Evolutionary conservation across 2,888 invertebrate species (phyloP), one percentile per base, ranked within the genome.

Genomic region (Parnassius apollo): DNA sequence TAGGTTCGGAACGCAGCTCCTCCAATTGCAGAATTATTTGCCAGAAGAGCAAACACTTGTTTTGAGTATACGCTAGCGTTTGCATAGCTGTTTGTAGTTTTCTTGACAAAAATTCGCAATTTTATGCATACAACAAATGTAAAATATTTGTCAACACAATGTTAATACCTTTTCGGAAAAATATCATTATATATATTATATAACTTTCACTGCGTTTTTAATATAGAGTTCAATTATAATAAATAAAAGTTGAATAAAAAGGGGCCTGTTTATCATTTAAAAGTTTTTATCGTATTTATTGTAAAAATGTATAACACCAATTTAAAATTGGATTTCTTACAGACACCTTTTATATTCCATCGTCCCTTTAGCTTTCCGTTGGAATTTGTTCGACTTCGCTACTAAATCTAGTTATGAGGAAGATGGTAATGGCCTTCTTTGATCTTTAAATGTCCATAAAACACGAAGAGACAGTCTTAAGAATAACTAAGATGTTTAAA

Each of bases 11-110:
- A 46, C 56, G 25, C 42, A 42, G 46, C 54, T 50, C 42, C 46
- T n/a, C 52, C 57, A 62, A 57, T 57, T 46, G 61, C 48, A 52
- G 44, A 58, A 54, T 49, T 58, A 52, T 62, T 57, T 58, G 48
- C 57, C 42, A 44, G 35, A 44, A 53, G 22, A 57, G 58, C 53
- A 58, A 57, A 62, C 57, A 62, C 62, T 62, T 62, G 18, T 18
- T 18, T 18, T 18, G 18, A 18, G 18, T 18, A 18, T 18, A 18
- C 18, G 18, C 18, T 18, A 18, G 18, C 18, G 18, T 18, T 53
- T 52, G 42, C 49, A 49, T 42, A 42, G 44, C 53, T 25, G 44
- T 62, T 46, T 52, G 57, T 46, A 52, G 52, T 22, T 52, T 57
- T n/a, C 11, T 9, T 57, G 18, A 22, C 52, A 57, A 57, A 57